Percentiles rank a stretch among this genome's conserved stretches.
phyloP scores from a whole-genome alignment of 2,113 vertebrate species.

The Helogale parvula region DNA sequence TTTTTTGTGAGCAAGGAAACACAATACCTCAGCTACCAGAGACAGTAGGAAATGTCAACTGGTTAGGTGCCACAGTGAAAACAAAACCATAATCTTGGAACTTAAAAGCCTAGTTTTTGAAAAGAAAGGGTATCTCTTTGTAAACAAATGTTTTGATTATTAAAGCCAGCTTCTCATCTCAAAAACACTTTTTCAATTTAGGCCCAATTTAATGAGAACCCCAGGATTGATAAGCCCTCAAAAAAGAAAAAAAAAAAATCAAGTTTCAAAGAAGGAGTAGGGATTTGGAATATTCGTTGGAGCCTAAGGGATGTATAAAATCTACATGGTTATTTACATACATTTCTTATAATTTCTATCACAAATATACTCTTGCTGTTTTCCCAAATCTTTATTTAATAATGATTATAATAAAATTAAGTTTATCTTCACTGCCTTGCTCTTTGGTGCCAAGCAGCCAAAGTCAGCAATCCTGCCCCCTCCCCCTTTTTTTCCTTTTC shows the following conservation, averaged over 20 bases:
- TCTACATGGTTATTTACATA: slow-evolving; percentile 80
- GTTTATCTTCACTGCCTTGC: slow-evolving; percentile 57
- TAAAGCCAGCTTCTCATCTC: slow-evolving; percentile 80
- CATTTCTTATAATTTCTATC: slow-evolving; percentile 83
- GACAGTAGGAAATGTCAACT: neutral
- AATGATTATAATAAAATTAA: slow-evolving; percentile 81
- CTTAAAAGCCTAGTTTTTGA: neutral
- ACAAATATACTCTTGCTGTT: slow-evolving; percentile 66
- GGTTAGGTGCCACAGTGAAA: neutral
- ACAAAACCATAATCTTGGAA: neutral
- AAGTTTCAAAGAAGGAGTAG: slow-evolving; percentile 52
- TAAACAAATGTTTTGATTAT: slow-evolving; percentile 52
- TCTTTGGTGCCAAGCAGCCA: slow-evolving; percentile 64
- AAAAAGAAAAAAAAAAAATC: neutral
- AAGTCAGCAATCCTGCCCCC: slow-evolving; percentile 21
- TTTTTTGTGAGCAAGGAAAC: neutral
- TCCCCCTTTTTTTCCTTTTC: slow-evolving; percentile 34
- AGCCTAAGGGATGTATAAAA: slow-evolving; percentile 75
- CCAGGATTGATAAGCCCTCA: slow-evolving; percentile 22
- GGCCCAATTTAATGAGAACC: neutral
- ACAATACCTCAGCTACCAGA: neutral
- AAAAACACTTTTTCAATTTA: slow-evolving; percentile 70
- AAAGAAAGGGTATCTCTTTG: neutral
- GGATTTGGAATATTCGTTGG: slow-evolving; percentile 76
- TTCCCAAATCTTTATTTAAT: slow-evolving; percentile 77